phyloP scores from a whole-genome alignment of 2,113 vertebrate species.

The Aegotheles bennettii region DNA sequence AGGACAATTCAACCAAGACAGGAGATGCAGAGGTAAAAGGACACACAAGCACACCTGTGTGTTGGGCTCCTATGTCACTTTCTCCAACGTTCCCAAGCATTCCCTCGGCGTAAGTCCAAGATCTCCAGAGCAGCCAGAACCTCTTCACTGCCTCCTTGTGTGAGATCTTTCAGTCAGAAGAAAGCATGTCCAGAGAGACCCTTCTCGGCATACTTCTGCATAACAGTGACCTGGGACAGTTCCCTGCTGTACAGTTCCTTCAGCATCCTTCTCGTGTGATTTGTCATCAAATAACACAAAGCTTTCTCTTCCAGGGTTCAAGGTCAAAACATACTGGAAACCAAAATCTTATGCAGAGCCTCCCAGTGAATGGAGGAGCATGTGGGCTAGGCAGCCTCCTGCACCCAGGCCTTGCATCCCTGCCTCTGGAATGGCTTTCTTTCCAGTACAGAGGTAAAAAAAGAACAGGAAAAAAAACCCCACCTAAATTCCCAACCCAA shows the following conservation, averaged over 20 bases:
- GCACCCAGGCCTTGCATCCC: neutral
- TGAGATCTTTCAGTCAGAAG: neutral
- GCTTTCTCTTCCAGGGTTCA: neutral
- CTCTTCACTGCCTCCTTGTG: neutral
- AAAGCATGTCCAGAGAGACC: rapidly evolving
- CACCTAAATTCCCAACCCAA: neutral
- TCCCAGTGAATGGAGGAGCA: neutral
- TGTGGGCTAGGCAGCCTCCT: neutral
- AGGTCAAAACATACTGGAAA: neutral
- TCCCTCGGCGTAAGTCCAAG: neutral
- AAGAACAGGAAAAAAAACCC: neutral
- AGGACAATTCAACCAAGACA: neutral
- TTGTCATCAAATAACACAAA: neutral
- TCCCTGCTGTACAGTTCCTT: rapidly evolving
- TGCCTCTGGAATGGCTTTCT: neutral
- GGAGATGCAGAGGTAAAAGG: neutral
- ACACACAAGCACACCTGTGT: rapidly evolving
- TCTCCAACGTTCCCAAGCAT: neutral
- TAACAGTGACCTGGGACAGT: neutral
- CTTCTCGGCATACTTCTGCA: neutral
- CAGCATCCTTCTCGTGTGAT: neutral
- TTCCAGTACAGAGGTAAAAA: neutral
- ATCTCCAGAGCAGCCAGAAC: neutral
- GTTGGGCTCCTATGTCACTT: neutral
- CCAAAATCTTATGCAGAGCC: neutral